Evolutionary conservation across 64 coral and sea anemone species (phyloP).

Genomic region (Dendronephthya gigantea): DNA sequence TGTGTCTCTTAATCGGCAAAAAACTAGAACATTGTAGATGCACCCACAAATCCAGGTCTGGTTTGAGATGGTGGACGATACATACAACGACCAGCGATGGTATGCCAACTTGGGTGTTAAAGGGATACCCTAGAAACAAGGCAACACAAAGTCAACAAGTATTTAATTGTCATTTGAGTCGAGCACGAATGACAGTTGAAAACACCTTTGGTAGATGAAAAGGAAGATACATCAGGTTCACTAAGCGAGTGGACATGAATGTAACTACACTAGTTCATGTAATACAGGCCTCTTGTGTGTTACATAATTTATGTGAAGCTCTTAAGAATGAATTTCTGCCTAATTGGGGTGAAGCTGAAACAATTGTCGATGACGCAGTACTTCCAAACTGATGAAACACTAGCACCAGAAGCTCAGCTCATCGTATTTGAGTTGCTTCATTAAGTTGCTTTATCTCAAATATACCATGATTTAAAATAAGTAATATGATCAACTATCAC

Average conservation of each 20-base stretch:
- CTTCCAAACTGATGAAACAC: not conserved
- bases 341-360: not conserved
- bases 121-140: not conserved
- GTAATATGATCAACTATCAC: no score
- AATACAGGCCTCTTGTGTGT: not conserved
- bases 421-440: no score
- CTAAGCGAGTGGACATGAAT: not conserved
- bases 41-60: not conserved
- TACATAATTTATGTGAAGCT: not conserved
- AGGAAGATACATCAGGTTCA: conserved; percentile 6
- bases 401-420: not conserved
- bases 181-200: not conserved
- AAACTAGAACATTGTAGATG: not conserved
- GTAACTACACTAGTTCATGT: not conserved
- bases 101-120: not conserved
- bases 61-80: not conserved
- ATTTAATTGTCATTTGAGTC: not conserved
- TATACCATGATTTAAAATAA: no score
- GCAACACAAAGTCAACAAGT: not conserved
- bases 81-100: not conserved
- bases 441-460: no score
- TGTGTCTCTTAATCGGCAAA: not conserved
- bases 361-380: not conserved
- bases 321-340: conserved; percentile 2
- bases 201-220: conserved; percentile 6